Base-by-base conservation (phyloP, 2,797 vertebrate species). In the Hapalemur alaotrensis region DNA sequence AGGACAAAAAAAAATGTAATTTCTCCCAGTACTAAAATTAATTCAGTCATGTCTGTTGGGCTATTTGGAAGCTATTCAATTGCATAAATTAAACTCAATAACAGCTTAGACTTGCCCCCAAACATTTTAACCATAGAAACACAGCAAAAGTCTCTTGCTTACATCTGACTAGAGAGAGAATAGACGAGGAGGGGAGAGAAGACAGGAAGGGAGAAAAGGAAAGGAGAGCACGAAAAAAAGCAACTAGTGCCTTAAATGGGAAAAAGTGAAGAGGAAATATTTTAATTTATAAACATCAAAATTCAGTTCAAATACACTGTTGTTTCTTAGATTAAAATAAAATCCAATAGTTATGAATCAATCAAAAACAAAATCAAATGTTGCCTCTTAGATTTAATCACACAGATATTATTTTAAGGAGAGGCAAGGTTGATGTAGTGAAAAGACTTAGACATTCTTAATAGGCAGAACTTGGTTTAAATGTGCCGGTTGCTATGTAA, bases 11-110 rank as follows among this genome's bases (percentile, higher is more conserved):
- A 89, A 85, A 46, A 50, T 35, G 1, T 88, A 57, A 87, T 79
- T 91, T 91, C 57, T 92, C 59, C 50, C 32, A 95, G 52, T 46
- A 87, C 38, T 91, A 70, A 96, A 95, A 95, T 97, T 63, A 95
- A 94, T 84, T 72, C 25, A 94, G 32, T 75, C 69, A 96, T 89
- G 50, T 95, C 73, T 95, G 2, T 84, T 81, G 82, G 79, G 65
- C 41, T 97, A 72, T 96, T 79, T 96, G 70, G 82, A 93, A 94
- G n/a, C n/a, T 52, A 83, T 73, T 94, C 91, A 93, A 73, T 73
- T 7, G 35, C 69, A 89, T 86, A 92, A 96, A 95, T 91, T 96
- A 96, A 89, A 83, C 32, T 92, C 75, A 91, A 73, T 80, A 89
- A 72, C 20, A 81, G 25, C 25, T 75, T 96, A 93, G 65, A 92